Conservation (phyloP, 64 coral and sea anemone species). For the Porites lutea region DNA sequence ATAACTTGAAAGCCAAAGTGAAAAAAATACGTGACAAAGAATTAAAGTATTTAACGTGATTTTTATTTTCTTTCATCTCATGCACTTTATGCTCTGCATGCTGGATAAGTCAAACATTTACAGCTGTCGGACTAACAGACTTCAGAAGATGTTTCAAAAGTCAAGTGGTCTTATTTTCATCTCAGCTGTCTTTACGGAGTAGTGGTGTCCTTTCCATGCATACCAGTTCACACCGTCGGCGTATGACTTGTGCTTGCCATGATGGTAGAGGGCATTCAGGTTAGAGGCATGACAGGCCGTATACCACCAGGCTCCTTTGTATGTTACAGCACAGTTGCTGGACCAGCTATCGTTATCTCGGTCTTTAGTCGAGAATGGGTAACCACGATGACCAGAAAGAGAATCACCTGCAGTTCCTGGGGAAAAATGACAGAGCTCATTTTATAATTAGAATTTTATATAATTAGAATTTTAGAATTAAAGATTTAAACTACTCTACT, state of each 20-base stretch:
- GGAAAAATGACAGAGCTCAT: background rate
- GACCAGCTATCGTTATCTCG: background rate
- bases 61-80: too few species aligned
- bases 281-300: background rate
- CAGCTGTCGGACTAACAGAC: too few species aligned
- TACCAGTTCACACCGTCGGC: conserved; percentile 1
- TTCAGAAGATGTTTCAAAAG: too few species aligned
- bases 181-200: conserved; percentile 4
- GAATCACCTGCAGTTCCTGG: background rate
- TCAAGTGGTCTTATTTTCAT: conserved; percentile 22
- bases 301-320: conserved; percentile 23
- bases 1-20: too few species aligned
- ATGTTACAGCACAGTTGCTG: background rate
- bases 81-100: too few species aligned
- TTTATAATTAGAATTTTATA: too few species aligned
- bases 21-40: too few species aligned
- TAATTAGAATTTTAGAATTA: too few species aligned
- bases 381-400: background rate
- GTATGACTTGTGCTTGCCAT: background rate
- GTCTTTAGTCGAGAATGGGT: background rate
- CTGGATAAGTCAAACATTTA: too few species aligned
- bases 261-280: background rate
- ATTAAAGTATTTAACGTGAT: too few species aligned
- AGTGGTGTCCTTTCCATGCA: background rate
- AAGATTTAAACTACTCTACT: too few species aligned